These are phyloP conservation scores for Synergus umbraculus DNA, from an alignment of 2,888 invertebrate species.

Conservation along the genomic window DNA sequence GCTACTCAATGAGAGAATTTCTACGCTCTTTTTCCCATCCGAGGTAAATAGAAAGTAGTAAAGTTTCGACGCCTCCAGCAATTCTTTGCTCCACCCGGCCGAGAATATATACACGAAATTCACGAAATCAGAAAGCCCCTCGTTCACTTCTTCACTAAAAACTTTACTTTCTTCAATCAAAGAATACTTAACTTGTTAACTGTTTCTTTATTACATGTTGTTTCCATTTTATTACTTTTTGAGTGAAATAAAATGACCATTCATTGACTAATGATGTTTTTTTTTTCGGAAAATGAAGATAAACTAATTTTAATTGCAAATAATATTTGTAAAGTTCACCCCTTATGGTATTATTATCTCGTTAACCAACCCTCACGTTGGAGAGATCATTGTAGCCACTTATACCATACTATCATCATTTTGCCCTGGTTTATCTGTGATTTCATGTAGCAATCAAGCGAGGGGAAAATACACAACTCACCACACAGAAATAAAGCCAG, in stretches of 20 bases:
- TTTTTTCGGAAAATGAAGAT: background rate
- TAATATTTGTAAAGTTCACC: background rate
- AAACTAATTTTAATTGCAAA: background rate
- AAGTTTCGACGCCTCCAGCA: slow-evolving; percentile 46
- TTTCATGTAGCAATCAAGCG: slow-evolving; percentile 43
- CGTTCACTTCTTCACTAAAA: slow-evolving; percentile 8
- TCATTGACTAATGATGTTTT: too few species aligned
- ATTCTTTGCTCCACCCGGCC: slow-evolving; percentile 20
- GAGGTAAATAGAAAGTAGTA: slow-evolving; percentile 55
- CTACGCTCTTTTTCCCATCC: slow-evolving; percentile 47
- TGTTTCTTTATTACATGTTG: background rate
- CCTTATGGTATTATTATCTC: background rate
- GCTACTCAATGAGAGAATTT: slow-evolving; percentile 60
- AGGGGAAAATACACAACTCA: slow-evolving; percentile 30
- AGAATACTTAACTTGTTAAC: slow-evolving; percentile 21
- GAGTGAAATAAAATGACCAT: too few species aligned
- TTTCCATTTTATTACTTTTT: background rate
- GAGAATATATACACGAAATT: slow-evolving; percentile 32
- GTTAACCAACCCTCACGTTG: background rate
- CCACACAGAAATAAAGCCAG: background rate
- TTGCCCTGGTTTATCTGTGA: background rate
- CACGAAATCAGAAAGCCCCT: slow-evolving; percentile 16
- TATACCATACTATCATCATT: background rate
- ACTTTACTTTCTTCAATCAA: background rate
- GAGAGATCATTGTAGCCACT: background rate